Evolutionary conservation across 2,797 vertebrate genomes (phyloP).

Genomic region (Lindbergichthys nudifrons): DNA sequence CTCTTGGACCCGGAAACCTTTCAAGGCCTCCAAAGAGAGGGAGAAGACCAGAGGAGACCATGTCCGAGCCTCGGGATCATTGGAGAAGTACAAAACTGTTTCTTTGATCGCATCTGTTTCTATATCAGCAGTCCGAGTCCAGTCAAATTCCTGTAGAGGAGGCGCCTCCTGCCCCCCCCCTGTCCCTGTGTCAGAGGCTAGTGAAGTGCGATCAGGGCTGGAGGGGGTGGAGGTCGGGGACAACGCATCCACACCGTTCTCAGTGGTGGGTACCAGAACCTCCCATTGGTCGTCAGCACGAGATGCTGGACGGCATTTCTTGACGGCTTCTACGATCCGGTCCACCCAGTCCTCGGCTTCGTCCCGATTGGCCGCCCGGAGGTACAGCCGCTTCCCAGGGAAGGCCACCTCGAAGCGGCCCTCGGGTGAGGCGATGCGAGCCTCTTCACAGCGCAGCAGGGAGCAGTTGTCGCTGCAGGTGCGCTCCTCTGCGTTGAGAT

Average conservation of each 20-base stretch:
- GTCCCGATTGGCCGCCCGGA: constrained; percentile 88
- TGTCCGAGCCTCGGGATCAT: constrained; percentile 77
- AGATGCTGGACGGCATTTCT: constrained; percentile 86
- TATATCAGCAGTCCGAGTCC: constrained; percentile 78
- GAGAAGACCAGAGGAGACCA: constrained; percentile 91
- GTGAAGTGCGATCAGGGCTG: constrained; percentile 24
- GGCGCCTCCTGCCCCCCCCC: constrained; percentile 20
- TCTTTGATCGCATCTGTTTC: constrained; percentile 94
- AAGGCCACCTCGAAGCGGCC: constrained; percentile 93
- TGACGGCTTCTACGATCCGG: constrained; percentile 89
- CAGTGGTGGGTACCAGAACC: constrained; percentile 72
- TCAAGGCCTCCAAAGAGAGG: constrained; percentile 90
- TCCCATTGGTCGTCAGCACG: constrained; percentile 88
- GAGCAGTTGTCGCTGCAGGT: constrained; percentile 90
- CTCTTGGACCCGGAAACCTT: constrained; percentile 86
- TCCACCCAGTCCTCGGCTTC: constrained; percentile 99
- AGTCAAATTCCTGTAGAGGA: constrained; percentile 74
- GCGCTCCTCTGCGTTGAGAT: constrained; percentile 87
- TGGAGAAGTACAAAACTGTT: constrained; percentile 87
- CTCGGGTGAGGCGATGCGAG: constrained; percentile 79
- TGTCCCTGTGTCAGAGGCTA: constrained; percentile 9
- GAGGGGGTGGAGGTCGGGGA: constrained; percentile 56
- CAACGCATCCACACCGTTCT: constrained; percentile 50
- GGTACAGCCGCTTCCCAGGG: constrained; percentile 85
- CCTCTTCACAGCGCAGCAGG: constrained; percentile 90